A percentile compares a stretch with the other conserved stretches of the same genome.
Conservation (phyloP, 2,113 vertebrate species). For the Colaptes auratus region DNA sequence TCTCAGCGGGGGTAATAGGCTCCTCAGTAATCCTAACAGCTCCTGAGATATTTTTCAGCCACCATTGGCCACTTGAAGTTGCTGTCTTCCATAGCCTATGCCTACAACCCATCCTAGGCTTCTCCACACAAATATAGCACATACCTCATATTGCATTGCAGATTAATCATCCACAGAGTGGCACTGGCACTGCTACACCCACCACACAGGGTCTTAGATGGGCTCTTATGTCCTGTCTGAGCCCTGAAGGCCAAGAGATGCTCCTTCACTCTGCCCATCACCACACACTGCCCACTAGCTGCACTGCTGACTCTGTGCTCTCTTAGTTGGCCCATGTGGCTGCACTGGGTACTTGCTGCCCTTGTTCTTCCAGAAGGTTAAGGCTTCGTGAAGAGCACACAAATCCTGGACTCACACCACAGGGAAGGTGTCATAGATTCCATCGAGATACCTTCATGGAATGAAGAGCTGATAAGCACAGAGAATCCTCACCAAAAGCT, state of each 20-base stretch:
- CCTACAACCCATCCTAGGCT: not conserved
- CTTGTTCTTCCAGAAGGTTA: not conserved
- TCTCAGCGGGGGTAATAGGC: not conserved
- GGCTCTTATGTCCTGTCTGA: not conserved
- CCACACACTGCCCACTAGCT: fast-evolving
- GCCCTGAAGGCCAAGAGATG: not conserved
- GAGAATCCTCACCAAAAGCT: not conserved
- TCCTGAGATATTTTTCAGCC: not conserved
- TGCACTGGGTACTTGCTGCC: not conserved
- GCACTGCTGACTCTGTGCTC: not conserved
- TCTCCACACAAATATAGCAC: fast-evolving
- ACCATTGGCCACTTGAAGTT: not conserved
- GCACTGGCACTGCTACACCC: not conserved
- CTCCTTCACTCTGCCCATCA: not conserved
- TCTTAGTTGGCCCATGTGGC: not conserved
- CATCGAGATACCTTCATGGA: not conserved
- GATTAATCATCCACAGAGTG: not conserved
- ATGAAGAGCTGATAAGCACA: not conserved
- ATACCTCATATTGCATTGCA: not conserved
- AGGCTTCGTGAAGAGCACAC: not conserved
- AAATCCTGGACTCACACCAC: not conserved
- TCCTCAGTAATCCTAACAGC: not conserved
- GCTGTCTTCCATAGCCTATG: not conserved
- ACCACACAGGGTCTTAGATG: not conserved
- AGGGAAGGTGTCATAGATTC: not conserved